Percentiles rank a stretch among this genome's conserved stretches.
phyloP scores from a whole-genome alignment of 1,140 invertebrate genomes.

The Agrilus planipennis region DNA sequence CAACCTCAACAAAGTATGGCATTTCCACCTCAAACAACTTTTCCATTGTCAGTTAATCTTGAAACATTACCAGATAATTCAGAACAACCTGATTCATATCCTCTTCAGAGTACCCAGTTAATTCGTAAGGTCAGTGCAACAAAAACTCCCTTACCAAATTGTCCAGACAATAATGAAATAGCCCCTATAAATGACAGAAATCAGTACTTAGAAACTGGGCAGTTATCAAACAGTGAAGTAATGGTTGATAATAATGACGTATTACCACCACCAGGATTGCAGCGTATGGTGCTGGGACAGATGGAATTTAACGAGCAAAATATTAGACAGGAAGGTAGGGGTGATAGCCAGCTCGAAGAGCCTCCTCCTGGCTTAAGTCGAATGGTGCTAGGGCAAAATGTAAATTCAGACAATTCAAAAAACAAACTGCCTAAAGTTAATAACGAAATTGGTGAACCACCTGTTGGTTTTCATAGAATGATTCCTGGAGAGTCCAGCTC shows the following conservation, averaged over 20 bases:
- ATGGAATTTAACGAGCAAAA: conserved; percentile 40
- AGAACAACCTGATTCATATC: conserved; percentile 41
- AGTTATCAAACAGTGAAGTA: conserved; percentile 41
- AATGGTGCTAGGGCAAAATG: conserved; percentile 34
- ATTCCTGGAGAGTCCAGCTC: conserved; percentile 40
- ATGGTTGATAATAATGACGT: conserved; percentile 29
- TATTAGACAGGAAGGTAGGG: conserved; percentile 9
- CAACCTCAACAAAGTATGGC: conserved; percentile 9
- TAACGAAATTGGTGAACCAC: conserved; percentile 33
- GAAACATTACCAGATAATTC: conserved; percentile 53
- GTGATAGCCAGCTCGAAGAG: conserved; percentile 19
- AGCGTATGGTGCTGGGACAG: conserved; percentile 51
- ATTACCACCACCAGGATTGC: conserved; percentile 45
- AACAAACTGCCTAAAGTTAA: background rate
- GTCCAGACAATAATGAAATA: conserved; percentile 43
- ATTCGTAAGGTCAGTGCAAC: conserved; percentile 2
- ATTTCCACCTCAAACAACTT: conserved; percentile 9
- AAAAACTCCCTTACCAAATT: conserved; percentile 16
- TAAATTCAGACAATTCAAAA: conserved; percentile 6
- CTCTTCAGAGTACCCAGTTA: background rate
- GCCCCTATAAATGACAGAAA: conserved; percentile 53
- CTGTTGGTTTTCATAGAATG: conserved; percentile 44
- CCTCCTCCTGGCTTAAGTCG: conserved; percentile 32
- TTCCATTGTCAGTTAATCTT: conserved; percentile 36
- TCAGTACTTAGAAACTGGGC: conserved; percentile 59